Conservation (phyloP, 2,113 vertebrate species). For the Anthoscopus minutus region DNA sequence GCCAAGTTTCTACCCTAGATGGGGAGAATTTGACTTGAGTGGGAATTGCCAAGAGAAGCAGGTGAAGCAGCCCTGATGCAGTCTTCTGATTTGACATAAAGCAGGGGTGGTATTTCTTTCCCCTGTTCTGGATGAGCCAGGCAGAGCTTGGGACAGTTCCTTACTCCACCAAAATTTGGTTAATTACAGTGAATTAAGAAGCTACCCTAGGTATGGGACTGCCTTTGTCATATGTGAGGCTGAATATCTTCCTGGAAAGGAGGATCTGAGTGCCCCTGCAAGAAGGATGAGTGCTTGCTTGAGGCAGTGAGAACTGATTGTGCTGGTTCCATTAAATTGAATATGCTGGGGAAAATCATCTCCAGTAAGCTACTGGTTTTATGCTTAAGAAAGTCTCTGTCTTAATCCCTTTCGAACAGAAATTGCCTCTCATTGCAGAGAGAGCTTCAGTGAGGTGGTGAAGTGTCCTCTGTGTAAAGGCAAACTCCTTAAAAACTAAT, state of each 20-base stretch:
- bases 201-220: background rate
- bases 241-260: background rate
- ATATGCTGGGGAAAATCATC: background rate
- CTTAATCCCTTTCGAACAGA: background rate
- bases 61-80: background rate
- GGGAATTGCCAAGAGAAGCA: background rate
- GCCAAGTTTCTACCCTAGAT: background rate
- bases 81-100: background rate
- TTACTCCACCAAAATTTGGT: background rate
- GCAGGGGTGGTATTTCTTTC: background rate
- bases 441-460: background rate
- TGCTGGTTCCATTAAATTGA: background rate
- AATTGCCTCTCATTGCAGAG: accelerated
- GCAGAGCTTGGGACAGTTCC: background rate
- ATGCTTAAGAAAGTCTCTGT: background rate
- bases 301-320: background rate
- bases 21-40: background rate
- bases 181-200: background rate
- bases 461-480: background rate
- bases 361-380: background rate
- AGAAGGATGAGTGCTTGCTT: background rate
- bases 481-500: background rate
- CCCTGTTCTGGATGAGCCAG: background rate
- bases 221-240: accelerated
- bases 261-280: accelerated